Evolutionary conservation across 2,797 vertebrate species (phyloP).

Genomic region (Sebastes hubbsi): DNA sequence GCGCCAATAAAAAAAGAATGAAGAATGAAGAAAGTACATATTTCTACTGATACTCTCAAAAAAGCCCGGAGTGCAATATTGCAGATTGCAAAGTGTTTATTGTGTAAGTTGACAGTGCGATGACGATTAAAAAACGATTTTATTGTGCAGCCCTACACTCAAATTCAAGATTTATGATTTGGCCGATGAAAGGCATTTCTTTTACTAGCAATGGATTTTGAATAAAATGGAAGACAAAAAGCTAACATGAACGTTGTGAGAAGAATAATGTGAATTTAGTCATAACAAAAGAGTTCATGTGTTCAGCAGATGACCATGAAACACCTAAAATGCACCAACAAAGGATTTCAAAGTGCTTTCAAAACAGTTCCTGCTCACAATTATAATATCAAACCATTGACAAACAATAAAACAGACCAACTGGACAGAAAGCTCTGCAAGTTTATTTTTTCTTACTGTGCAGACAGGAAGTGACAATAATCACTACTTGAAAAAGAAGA

Average conservation of each 20-base stretch:
- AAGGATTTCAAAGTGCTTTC: neutral
- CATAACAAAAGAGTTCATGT: too few relatives aligned
- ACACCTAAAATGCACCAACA: neutral
- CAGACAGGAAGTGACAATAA: neutral
- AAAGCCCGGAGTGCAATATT: fast-evolving
- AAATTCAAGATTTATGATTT: too few relatives aligned
- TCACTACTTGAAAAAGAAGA: neutral
- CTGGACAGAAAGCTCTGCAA: neutral
- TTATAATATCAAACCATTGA: too few relatives aligned
- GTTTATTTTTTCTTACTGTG: neutral
- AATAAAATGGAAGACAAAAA: neutral
- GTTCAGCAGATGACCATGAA: neutral
- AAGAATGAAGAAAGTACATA: too few relatives aligned
- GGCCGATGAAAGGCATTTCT: too few relatives aligned
- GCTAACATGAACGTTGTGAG: neutral
- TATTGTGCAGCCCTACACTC: too few relatives aligned
- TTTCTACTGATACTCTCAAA: too few relatives aligned
- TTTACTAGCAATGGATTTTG: neutral
- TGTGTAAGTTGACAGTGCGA: too few relatives aligned
- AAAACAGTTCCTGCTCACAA: neutral
- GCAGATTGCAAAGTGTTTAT: too few relatives aligned
- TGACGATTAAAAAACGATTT: too few relatives aligned
- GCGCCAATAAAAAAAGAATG: too few relatives aligned
- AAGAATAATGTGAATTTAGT: neutral
- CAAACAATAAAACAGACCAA: neutral